These are phyloP conservation scores for Drosophila subpulchrella DNA, from an alignment of 1,140 invertebrate species.

Conservation along the genomic window DNA sequence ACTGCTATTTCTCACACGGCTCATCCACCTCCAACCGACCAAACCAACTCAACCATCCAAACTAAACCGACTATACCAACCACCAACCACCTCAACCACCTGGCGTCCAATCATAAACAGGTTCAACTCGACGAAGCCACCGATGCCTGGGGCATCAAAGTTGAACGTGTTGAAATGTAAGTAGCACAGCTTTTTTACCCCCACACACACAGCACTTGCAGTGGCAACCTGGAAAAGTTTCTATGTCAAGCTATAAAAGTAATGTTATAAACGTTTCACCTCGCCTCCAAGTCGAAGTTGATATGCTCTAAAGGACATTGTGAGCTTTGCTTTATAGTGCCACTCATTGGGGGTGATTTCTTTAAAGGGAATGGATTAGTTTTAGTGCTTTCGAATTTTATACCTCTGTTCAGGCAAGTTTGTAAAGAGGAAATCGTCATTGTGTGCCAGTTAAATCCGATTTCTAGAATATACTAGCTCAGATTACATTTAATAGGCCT, in stretches of 20 bases:
- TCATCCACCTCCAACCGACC: conserved; percentile 33
- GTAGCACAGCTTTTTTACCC: conserved; percentile 84
- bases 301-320: conserved; percentile 22
- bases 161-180: conserved; percentile 98
- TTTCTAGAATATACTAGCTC: background rate
- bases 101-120: conserved; percentile 85
- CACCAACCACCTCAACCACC: conserved; percentile 34
- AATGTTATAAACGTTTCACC: conserved; percentile 50
- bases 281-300: conserved; percentile 29
- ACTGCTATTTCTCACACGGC: conserved; percentile 72
- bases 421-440: background rate
- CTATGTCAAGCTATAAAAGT: conserved; percentile 71
- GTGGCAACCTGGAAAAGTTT: conserved; percentile 54
- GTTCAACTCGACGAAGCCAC: conserved; percentile 95
- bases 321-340: conserved; percentile 14
- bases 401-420: background rate
- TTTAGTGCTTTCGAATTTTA: conserved; percentile 11
- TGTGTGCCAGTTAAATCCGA: background rate
- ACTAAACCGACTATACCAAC: conserved; percentile 21
- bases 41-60: conserved; percentile 20
- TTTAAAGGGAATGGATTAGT: conserved; percentile 16
- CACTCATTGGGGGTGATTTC: conserved; percentile 14
- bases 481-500: background rate
- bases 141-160: conserved; percentile 98
- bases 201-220: conserved; percentile 16